Evolutionary conservation across 2,113 vertebrate species (phyloP), one percentile per base, ranked within the genome.

Genomic region (Okapia johnstoni): DNA sequence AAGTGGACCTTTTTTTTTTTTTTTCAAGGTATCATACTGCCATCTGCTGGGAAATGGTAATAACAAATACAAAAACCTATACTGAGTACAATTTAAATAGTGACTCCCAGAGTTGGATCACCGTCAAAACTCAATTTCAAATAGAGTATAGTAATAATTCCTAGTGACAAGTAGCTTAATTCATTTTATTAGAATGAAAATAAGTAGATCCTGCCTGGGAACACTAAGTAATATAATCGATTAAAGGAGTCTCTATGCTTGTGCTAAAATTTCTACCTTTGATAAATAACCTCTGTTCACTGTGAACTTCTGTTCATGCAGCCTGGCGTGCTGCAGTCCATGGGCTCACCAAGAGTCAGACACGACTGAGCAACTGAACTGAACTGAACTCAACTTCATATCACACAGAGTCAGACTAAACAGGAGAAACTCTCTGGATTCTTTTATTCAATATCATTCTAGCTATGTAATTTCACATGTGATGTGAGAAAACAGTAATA

Each of bases 161-260:
- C 80, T 61, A 26, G 1, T 83, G 76, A 89, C 25, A 84, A 60
- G 60, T 57, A 52, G 92, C 52, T 66, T 97, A 85, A 85, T 95
- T 28, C 0, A 83, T 43, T 96, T 97, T 46, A 93, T 97, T 94
- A 86, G 63, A 92, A 96, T 96, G 30, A 60, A 94, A 96, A 94
- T 95, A 36, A 94, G 50, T 96, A 94, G 70, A 93, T 7, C 21
- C 33, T 94, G 9, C 60, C 14, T 84, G 52, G 36, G 90, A 90
- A 97, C 93, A 46, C 14, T 66, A 11, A 84, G n/a, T 97, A 94
- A 83, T 28, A 95, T 95, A 91, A 96, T 80, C 15, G 88, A 83
- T 85, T 96, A 92, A 98, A 97, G 58, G 66, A 88, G 2, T 43
- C 89, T 73, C 76, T 93, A 43, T 95, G 17, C 23, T 83, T 54